These are phyloP conservation scores for Anarrhichthys ocellatus DNA, from an alignment of 2,113 vertebrate species.

Conservation along the genomic window DNA sequence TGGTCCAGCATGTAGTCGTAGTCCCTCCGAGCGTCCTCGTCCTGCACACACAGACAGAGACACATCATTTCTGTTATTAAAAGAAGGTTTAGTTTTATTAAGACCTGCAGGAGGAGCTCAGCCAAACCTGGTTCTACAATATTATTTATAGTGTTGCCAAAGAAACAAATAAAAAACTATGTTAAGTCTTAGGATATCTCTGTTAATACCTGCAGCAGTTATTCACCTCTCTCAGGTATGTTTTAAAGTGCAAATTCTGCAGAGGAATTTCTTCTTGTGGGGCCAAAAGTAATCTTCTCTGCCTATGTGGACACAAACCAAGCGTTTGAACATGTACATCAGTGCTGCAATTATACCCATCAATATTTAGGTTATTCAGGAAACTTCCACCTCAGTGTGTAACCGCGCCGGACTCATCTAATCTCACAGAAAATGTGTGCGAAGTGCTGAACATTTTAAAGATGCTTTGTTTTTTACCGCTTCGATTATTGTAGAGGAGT, in stretches of 20 bases:
- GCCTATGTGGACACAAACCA: no score
- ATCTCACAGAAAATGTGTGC: no score
- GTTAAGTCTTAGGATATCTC: not conserved
- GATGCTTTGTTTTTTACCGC: no score
- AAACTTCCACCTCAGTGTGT: no score
- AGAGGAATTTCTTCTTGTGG: not conserved
- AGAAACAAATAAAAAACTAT: not conserved
- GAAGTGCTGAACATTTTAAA: no score
- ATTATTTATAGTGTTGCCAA: not conserved
- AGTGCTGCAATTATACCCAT: no score
- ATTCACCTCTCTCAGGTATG: not conserved
- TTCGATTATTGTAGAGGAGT: no score
- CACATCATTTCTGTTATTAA: not conserved
- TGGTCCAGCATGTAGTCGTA: slow-evolving; percentile 99
- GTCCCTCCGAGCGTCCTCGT: slow-evolving; percentile 94
- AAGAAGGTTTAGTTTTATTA: not conserved
- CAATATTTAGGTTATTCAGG: no score
- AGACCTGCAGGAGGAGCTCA: not conserved
- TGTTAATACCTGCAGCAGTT: not conserved
- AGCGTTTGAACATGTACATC: no score
- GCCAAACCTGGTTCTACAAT: not conserved
- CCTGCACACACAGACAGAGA: slow-evolving; percentile 77
- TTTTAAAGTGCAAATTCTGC: not conserved
- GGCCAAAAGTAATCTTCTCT: no score
- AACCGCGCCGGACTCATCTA: no score